A percentile compares a stretch with the other conserved stretches of the same genome.
These are phyloP conservation scores for Drepana arcuata DNA, from an alignment of 1,140 invertebrate species.

Conservation along the genomic window DNA sequence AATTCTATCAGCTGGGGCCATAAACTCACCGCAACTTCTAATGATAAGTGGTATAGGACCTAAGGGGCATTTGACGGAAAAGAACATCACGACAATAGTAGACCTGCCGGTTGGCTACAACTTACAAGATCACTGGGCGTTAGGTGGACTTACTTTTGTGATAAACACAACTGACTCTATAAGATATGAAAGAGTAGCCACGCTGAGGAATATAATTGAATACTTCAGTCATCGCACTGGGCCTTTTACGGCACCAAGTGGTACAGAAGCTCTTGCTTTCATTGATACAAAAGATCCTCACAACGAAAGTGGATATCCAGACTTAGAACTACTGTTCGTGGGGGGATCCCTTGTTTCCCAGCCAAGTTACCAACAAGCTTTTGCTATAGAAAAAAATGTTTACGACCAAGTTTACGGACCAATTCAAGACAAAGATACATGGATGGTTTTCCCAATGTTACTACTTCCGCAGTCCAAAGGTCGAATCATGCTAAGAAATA, in stretches of 20 bases:
- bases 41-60: neutral
- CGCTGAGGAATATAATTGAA: slow-evolving; percentile 21
- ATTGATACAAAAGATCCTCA: slow-evolving; percentile 76
- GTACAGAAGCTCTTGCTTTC: slow-evolving; percentile 82
- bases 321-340: slow-evolving; percentile 79
- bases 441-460: slow-evolving; percentile 77
- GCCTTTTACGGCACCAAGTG: slow-evolving; percentile 81
- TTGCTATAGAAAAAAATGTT: slow-evolving; percentile 54
- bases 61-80: neutral
- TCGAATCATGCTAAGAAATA: slow-evolving; percentile 74
- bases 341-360: slow-evolving; percentile 63
- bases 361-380: slow-evolving; percentile 45
- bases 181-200: slow-evolving; percentile 26
- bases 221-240: slow-evolving; percentile 66
- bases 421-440: slow-evolving; percentile 52
- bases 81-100: neutral
- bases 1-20: neutral
- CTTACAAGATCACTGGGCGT: neutral
- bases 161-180: slow-evolving; percentile 22
- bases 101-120: neutral
- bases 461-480: slow-evolving; percentile 81
- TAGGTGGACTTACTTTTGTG: neutral
- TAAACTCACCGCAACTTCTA: neutral
- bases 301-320: slow-evolving; percentile 75
- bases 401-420: slow-evolving; percentile 36